Conservation (phyloP, 2,797 vertebrate genomes). For the Leontocebus nigricollis region DNA sequence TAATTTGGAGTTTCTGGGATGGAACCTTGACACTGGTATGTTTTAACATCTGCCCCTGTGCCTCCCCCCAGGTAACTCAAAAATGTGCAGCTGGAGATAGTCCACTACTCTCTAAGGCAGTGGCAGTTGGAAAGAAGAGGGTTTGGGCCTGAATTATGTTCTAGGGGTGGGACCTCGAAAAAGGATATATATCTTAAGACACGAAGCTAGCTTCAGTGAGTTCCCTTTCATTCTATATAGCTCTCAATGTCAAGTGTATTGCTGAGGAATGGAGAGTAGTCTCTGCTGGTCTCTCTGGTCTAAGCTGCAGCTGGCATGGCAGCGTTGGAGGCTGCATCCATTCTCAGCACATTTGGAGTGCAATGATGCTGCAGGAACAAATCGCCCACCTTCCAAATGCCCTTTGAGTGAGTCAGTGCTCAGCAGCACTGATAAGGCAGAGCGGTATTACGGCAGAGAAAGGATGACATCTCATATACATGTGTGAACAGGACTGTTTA, state of each 20-base stretch:
- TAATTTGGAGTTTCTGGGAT: background rate
- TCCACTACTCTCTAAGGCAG: background rate
- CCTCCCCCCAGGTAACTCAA: background rate
- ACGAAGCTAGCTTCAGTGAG: background rate
- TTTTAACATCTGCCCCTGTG: background rate
- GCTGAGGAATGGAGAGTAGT: background rate
- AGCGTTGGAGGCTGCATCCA: background rate
- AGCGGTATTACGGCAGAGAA: background rate
- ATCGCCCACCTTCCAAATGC: background rate
- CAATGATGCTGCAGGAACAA: background rate
- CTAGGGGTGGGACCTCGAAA: background rate
- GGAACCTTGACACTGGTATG: background rate
- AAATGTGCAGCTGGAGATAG: background rate
- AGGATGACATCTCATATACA: background rate
- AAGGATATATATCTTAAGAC: background rate
- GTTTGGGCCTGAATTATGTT: background rate
- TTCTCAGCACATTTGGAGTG: background rate
- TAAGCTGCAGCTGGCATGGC: background rate
- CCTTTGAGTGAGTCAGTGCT: background rate
- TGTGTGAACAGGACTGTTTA: background rate
- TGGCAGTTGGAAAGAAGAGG: background rate
- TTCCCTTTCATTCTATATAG: background rate
- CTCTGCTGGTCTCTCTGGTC: background rate
- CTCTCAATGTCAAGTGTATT: background rate
- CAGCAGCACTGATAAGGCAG: accelerated